Evolutionary conservation across 1,140 invertebrate genomes (phyloP).

Genomic region (Solen grandis): DNA sequence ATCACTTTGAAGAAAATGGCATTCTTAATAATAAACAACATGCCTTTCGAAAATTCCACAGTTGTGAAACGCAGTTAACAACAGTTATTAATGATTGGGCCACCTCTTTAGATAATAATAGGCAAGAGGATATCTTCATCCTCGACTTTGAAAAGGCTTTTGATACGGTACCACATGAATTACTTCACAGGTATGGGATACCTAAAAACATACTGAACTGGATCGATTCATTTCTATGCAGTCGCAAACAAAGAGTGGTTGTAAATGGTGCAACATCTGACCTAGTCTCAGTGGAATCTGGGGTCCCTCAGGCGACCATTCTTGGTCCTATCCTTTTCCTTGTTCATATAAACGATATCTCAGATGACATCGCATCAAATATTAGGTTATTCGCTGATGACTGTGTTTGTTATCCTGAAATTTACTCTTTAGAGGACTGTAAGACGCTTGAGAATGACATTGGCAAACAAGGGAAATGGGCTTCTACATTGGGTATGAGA

Average conservation of each 20-base stretch:
- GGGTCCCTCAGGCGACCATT: slow-evolving; percentile 31
- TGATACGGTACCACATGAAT: slow-evolving; percentile 21
- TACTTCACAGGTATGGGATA: slow-evolving; percentile 15
- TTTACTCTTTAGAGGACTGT: background rate
- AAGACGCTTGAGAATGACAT: too few species aligned
- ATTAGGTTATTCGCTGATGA: slow-evolving; percentile 8
- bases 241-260: slow-evolving; percentile 24
- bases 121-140: slow-evolving; percentile 24
- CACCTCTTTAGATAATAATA: background rate
- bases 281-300: slow-evolving; percentile 6
- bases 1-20: slow-evolving; percentile 1
- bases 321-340: slow-evolving; percentile 1
- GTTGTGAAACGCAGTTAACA: slow-evolving; percentile 14
- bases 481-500: background rate
- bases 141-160: slow-evolving; percentile 37
- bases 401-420: slow-evolving; percentile 6
- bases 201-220: slow-evolving; percentile 1
- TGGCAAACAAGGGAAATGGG: slow-evolving; percentile 10
- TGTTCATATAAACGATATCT: slow-evolving; percentile 17
- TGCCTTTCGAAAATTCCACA: slow-evolving; percentile 22
- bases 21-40: slow-evolving; percentile 32
- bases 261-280: slow-evolving; percentile 23
- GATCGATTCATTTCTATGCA: slow-evolving; percentile 27
- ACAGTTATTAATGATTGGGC: slow-evolving; percentile 12
- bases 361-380: background rate